Percentiles rank a stretch among this genome's conserved stretches.
Conservation (phyloP, 37 sponge, comb jelly and placozoan genomes). For the Petrosia ficiformis region DNA sequence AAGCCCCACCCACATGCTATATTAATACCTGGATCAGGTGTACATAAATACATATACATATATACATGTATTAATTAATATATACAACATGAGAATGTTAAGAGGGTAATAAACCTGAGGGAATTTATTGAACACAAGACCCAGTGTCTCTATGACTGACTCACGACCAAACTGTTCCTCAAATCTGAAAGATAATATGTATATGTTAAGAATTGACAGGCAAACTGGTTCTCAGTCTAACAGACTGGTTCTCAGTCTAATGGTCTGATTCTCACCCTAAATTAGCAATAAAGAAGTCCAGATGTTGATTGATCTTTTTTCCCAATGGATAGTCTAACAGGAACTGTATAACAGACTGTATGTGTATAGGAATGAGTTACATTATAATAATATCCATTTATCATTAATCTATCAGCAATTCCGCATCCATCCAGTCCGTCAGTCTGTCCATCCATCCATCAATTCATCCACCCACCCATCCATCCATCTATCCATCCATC, state of each 20-base stretch:
- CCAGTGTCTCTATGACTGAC: slow-evolving; percentile 63
- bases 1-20: too few species aligned
- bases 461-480: too few species aligned
- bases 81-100: too few species aligned
- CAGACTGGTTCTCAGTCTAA: too few species aligned
- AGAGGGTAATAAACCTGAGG: slow-evolving; percentile 53
- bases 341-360: slow-evolving; percentile 66
- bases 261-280: slow-evolving; percentile 71
- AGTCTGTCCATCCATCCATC: too few species aligned
- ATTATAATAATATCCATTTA: slow-evolving; percentile 12
- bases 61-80: too few species aligned
- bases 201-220: background rate
- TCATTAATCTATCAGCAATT: too few species aligned
- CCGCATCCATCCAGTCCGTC: too few species aligned
- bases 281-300: slow-evolving; percentile 65
- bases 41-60: too few species aligned
- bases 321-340: slow-evolving; percentile 84
- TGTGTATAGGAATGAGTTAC: too few species aligned
- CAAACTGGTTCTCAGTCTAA: background rate
- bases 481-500: too few species aligned
- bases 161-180: slow-evolving; percentile 72
- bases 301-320: slow-evolving; percentile 60
- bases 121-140: slow-evolving; percentile 62
- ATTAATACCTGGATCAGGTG: too few species aligned
- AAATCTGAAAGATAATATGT: slow-evolving; percentile 36